phyloP scores from a whole-genome alignment of 2,797 vertebrate genomes.

The Sebastiscus tertius region DNA sequence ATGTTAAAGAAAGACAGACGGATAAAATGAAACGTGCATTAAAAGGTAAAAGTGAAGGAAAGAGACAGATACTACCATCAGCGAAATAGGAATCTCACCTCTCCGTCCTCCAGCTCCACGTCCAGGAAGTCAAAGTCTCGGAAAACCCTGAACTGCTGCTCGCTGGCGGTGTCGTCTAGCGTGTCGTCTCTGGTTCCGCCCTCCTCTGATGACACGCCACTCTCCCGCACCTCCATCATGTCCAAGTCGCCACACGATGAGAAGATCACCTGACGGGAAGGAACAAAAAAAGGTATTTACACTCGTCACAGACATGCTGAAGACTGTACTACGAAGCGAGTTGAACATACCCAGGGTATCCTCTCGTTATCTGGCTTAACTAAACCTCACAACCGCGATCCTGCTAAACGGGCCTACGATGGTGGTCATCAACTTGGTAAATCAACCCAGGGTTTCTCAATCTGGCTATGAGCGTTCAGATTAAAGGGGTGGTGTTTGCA shows the following conservation, averaged over 20 bases:
- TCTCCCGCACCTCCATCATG: constrained; percentile 95
- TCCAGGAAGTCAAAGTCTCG: constrained; percentile 99
- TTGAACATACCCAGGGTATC: no score
- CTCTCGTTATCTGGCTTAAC: no score
- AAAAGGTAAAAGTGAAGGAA: constrained; percentile 2
- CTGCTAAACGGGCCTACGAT: no score
- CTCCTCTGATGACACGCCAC: constrained; percentile 96
- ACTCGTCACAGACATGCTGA: not conserved
- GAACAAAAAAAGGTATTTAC: not conserved
- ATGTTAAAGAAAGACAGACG: constrained; percentile 29
- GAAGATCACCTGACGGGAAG: constrained; percentile 91
- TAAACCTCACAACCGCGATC: no score
- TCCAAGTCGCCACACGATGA: constrained; percentile 99
- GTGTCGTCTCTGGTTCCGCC: constrained; percentile 92
- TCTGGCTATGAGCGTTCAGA: no score
- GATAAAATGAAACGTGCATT: constrained; percentile 20
- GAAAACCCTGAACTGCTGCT: constrained; percentile 98
- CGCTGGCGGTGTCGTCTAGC: constrained; percentile 95
- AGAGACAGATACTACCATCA: not conserved
- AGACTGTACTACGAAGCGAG: no score
- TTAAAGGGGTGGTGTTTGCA: no score
- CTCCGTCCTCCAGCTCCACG: constrained; percentile 97
- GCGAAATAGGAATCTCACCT: constrained; percentile 81
- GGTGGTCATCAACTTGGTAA: no score
- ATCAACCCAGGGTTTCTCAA: no score